phyloP scores from a whole-genome alignment of 2,113 vertebrate species.

The Albula goreensis region DNA sequence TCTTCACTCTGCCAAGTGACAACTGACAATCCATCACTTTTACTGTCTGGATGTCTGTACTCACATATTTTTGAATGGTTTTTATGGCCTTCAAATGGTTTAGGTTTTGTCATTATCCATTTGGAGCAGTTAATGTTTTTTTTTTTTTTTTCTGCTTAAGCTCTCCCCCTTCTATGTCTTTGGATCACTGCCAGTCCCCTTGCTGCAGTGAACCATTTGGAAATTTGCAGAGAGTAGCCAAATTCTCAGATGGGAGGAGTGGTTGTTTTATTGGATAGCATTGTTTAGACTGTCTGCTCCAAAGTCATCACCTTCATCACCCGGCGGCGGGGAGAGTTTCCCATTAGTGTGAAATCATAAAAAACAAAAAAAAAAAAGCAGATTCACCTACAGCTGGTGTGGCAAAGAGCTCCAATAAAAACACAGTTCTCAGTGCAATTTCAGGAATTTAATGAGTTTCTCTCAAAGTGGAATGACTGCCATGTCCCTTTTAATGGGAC shows the following conservation, averaged over 20 bases:
- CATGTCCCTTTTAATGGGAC: background rate
- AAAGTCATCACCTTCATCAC: background rate
- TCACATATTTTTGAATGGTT: conserved; percentile 1
- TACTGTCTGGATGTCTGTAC: background rate
- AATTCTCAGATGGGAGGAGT: background rate
- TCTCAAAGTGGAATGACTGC: background rate
- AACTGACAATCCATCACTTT: background rate
- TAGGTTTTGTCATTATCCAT: background rate
- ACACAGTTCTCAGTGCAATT: conserved; percentile 33
- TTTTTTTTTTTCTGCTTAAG: background rate
- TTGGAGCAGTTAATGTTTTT: background rate
- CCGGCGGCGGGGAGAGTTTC: background rate
- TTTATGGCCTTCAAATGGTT: background rate
- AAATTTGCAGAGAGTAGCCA: background rate
- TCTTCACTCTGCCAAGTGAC: background rate
- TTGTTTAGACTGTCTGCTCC: background rate
- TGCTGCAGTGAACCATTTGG: background rate
- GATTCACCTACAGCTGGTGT: conserved; percentile 40
- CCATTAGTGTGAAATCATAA: background rate
- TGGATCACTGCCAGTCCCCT: background rate
- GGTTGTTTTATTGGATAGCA: background rate
- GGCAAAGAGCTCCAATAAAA: conserved; percentile 34
- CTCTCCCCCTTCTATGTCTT: background rate
- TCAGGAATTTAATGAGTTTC: conserved; percentile 42
- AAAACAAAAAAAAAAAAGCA: background rate